Evolutionary conservation across 2,113 vertebrate species (phyloP).

Genomic region (Stomatorhinus ivindoensis): DNA sequence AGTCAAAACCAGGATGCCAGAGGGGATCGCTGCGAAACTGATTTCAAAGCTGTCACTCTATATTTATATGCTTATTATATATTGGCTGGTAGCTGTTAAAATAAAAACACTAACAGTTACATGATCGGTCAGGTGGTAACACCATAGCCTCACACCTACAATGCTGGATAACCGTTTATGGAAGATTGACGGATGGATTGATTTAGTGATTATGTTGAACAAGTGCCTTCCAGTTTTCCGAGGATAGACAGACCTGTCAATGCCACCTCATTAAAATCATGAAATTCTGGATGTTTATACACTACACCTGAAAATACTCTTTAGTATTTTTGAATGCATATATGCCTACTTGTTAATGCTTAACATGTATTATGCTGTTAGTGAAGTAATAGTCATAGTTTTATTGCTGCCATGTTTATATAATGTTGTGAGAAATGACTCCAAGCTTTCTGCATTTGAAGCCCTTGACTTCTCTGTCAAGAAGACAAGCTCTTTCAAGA

Average conservation of each 20-base stretch:
- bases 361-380: background rate
- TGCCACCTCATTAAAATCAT: background rate
- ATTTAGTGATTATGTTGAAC: background rate
- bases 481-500: background rate
- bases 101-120: background rate
- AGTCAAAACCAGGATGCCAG: background rate
- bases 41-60: conserved; percentile 2
- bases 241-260: background rate
- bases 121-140: background rate
- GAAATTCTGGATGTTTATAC: background rate
- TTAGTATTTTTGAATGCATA: background rate
- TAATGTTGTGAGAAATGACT: background rate
- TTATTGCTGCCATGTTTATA: background rate
- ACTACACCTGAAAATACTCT: background rate
- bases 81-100: background rate
- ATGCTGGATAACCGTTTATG: background rate
- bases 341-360: background rate
- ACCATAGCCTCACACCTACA: background rate
- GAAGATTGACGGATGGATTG: background rate
- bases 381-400: background rate
- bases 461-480: background rate
- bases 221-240: background rate
- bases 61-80: background rate
- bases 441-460: background rate
- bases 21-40: background rate